Evolutionary conservation across 2,888 invertebrate species (phyloP).

Genomic region (Diarsia rubi): DNA sequence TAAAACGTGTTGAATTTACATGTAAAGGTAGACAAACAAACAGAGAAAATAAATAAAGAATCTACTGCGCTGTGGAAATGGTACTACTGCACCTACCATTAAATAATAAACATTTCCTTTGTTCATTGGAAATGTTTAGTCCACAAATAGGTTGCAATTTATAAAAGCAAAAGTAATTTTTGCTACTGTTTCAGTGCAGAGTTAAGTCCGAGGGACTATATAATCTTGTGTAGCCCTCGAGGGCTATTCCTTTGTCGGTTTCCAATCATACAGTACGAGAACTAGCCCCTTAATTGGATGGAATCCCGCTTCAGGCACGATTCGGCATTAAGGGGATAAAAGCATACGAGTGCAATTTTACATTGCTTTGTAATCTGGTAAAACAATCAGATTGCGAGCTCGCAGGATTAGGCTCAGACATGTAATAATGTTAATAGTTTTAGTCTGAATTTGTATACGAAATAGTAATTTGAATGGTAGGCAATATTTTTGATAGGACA

Average conservation of each 20-base stretch:
- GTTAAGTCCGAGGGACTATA: conserved; percentile 76
- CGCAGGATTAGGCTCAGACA: conserved; percentile 58
- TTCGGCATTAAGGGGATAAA: conserved; percentile 70
- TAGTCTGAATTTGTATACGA: conserved; percentile 41
- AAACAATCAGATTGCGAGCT: conserved; percentile 65
- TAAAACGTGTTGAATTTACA: conserved; percentile 41
- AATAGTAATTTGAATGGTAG: conserved; percentile 31
- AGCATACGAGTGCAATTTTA: conserved; percentile 73
- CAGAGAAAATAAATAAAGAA: conserved; percentile 28
- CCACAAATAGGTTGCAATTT: conserved; percentile 66
- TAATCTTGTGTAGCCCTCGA: conserved; percentile 73
- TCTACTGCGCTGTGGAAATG: not conserved
- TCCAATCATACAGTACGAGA: conserved; percentile 86
- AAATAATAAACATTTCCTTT: conserved; percentile 32
- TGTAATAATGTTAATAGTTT: conserved; percentile 62
- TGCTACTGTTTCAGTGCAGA: conserved; percentile 79
- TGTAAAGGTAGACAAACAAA: conserved; percentile 28
- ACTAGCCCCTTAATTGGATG: conserved; percentile 85
- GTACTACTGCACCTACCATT: conserved; percentile 13
- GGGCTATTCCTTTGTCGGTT: conserved; percentile 78
- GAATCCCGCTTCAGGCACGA: conserved; percentile 80
- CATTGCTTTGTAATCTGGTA: conserved; percentile 72
- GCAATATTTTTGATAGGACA: conserved; percentile 49
- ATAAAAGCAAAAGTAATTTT: conserved; percentile 73
- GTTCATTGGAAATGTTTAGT: conserved; percentile 46